These are phyloP conservation scores for Chalcosyrphus nemorum DNA, from an alignment of 2,888 invertebrate genomes.

Conservation along the genomic window DNA sequence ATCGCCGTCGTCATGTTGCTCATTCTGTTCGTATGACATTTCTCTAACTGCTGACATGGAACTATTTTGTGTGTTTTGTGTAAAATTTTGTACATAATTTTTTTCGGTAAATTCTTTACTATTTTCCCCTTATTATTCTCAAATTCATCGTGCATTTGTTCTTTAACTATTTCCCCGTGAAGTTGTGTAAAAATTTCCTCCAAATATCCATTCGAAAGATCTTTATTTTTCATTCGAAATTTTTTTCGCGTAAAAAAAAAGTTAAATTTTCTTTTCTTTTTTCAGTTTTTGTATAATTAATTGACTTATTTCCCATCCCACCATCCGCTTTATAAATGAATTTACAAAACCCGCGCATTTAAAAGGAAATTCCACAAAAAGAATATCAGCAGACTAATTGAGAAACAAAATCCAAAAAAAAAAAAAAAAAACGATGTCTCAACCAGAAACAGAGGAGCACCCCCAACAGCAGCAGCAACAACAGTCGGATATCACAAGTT, in stretches of 20 bases:
- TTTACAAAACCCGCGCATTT: conserved; percentile 48
- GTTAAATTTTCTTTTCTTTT: conserved; percentile 22
- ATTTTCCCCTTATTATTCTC: not conserved
- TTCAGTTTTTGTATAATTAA: conserved; percentile 69
- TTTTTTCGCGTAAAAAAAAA: not conserved
- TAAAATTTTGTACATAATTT: conserved; percentile 75
- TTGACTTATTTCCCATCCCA: not conserved
- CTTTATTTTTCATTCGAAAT: not conserved
- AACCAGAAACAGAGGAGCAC: conserved; percentile 58
- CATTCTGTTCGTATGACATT: conserved; percentile 64
- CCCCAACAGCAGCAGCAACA: conserved; percentile 42
- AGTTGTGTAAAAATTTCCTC: not conserved
- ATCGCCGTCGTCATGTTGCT: conserved; percentile 43
- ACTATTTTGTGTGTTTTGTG: conserved; percentile 75
- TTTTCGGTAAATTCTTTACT: conserved; percentile 75
- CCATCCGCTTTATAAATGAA: conserved; percentile 43
- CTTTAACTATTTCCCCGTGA: not conserved
- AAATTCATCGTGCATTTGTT: not conserved
- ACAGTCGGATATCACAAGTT: conserved; percentile 73
- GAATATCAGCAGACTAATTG: no score
- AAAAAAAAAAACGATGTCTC: conserved; percentile 53
- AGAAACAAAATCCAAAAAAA: conserved; percentile 30
- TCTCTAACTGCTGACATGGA: conserved; percentile 77
- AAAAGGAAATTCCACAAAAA: no score
- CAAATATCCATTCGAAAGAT: not conserved